Conservation (phyloP, 2,888 invertebrate genomes). For the Brachypalpus laphriformis region DNA sequence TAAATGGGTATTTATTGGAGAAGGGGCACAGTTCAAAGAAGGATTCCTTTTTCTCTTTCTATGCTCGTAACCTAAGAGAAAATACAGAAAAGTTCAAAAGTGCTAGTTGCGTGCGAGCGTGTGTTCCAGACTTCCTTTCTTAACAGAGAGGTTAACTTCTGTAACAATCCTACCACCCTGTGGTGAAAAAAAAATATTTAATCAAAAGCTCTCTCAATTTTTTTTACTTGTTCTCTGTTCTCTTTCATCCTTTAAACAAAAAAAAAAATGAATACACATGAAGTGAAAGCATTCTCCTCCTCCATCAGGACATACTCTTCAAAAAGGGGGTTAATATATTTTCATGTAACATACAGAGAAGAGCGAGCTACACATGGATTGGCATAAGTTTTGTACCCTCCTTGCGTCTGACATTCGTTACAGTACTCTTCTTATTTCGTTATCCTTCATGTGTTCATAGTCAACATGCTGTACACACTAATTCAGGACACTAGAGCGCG, state of each 20-base stretch:
- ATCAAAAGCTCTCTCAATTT: slow-evolving; percentile 41
- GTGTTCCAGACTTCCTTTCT: slow-evolving; percentile 16
- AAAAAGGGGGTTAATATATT: slow-evolving; percentile 31
- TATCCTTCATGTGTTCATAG: slow-evolving; percentile 35
- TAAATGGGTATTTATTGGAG: too few relatives aligned
- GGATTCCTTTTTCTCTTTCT: background rate
- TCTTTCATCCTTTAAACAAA: background rate
- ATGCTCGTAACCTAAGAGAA: slow-evolving; percentile 1
- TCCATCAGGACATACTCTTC: slow-evolving; percentile 10
- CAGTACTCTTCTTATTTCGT: slow-evolving; percentile 18
- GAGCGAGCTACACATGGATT: slow-evolving; percentile 15
- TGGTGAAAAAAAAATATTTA: slow-evolving; percentile 25
- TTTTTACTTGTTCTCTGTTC: background rate
- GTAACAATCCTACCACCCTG: slow-evolving; percentile 1
- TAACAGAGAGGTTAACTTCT: slow-evolving; percentile 14
- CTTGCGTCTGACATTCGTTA: slow-evolving; percentile 61
- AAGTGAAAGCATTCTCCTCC: slow-evolving; percentile 16
- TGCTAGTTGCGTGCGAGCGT: background rate
- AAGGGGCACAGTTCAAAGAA: background rate
- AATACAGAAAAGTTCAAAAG: background rate
- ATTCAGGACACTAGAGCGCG: slow-evolving; percentile 36
- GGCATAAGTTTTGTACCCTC: slow-evolving; percentile 27
- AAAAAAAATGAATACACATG: background rate
- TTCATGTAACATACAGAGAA: slow-evolving; percentile 10
- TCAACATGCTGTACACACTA: slow-evolving; percentile 43